Evolutionary conservation across 2,888 invertebrate genomes (phyloP).

Genomic region (Archaeoteleia sp.): DNA sequence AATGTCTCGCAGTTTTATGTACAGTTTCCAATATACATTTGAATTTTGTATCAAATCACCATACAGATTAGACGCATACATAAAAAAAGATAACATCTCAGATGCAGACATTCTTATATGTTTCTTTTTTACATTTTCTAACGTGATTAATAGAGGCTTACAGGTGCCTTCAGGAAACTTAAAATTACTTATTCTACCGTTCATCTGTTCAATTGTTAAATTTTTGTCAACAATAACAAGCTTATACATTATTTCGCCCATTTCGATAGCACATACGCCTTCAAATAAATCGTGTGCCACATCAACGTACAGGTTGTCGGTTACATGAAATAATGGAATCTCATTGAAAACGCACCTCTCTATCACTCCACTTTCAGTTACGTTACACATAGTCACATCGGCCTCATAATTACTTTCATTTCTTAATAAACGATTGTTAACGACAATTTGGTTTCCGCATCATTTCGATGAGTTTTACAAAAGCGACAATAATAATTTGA

Average conservation of each 20-base stretch:
- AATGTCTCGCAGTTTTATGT: constrained; percentile 20
- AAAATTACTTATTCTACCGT: constrained; percentile 24
- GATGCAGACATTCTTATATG: constrained; percentile 31
- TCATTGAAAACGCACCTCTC: background rate
- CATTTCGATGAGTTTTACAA: background rate
- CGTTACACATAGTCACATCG: constrained; percentile 4
- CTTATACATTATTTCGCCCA: constrained; percentile 8
- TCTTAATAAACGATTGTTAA: constrained; percentile 2
- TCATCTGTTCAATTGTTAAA: constrained; percentile 4
- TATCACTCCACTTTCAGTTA: constrained; percentile 12
- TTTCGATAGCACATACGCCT: constrained; percentile 4
- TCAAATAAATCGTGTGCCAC: constrained; percentile 13
- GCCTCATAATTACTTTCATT: constrained; percentile 2
- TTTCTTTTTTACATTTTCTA: constrained; percentile 29
- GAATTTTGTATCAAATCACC: too few relatives aligned
- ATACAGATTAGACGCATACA: constrained; percentile 29
- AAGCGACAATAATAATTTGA: background rate
- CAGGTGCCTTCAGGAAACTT: constrained; percentile 24
- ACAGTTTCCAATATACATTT: constrained; percentile 31
- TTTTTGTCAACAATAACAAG: constrained; percentile 1
- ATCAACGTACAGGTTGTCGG: constrained; percentile 5
- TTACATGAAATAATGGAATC: constrained; percentile 8
- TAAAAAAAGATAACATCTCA: constrained; percentile 33
- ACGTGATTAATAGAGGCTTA: constrained; percentile 36
- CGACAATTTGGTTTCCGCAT: background rate